Evolutionary conservation across 2,797 vertebrate species (phyloP).

Genomic region (Champsocephalus gunnari): DNA sequence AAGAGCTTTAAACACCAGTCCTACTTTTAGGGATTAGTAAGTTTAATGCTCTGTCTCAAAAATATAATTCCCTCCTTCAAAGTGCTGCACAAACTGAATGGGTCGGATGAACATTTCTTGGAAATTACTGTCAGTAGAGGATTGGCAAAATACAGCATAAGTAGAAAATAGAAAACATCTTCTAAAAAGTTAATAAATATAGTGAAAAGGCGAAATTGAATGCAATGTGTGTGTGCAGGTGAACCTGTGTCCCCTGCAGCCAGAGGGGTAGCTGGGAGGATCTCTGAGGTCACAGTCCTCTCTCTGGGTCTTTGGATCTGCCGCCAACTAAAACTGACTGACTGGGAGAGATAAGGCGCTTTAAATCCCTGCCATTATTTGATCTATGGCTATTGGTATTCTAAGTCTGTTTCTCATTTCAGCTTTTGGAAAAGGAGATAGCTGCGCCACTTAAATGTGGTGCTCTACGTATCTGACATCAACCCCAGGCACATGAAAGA

Average conservation of each 20-base stretch:
- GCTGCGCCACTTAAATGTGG: slow-evolving; percentile 66
- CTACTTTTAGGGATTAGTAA: slow-evolving; percentile 54
- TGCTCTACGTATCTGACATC: slow-evolving; percentile 74
- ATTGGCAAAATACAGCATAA: not conserved
- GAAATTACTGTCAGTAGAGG: slow-evolving; percentile 1
- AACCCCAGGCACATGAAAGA: slow-evolving; percentile 62
- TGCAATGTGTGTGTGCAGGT: slow-evolving; percentile 16
- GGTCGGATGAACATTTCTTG: slow-evolving; percentile 15
- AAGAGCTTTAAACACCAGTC: slow-evolving; percentile 50
- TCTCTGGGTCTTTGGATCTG: slow-evolving; percentile 66
- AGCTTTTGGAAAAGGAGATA: slow-evolving; percentile 69
- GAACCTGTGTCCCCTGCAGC: slow-evolving; percentile 41
- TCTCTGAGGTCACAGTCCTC: slow-evolving; percentile 48
- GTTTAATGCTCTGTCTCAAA: slow-evolving; percentile 42
- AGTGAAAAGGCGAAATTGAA: slow-evolving; percentile 23
- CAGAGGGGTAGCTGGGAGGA: slow-evolving; percentile 41
- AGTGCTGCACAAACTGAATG: slow-evolving; percentile 24
- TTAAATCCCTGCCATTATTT: slow-evolving; percentile 68
- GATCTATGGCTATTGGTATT: slow-evolving; percentile 79
- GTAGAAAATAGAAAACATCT: slow-evolving; percentile 2
- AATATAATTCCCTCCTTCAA: slow-evolving; percentile 45
- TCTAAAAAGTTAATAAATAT: slow-evolving; percentile 21
- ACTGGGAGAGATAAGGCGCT: slow-evolving; percentile 77
- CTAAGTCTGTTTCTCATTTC: slow-evolving; percentile 74
- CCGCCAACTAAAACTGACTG: slow-evolving; percentile 70